phyloP scores from a whole-genome alignment of 2,888 invertebrate species.

The Dolichopus griseipennis region DNA sequence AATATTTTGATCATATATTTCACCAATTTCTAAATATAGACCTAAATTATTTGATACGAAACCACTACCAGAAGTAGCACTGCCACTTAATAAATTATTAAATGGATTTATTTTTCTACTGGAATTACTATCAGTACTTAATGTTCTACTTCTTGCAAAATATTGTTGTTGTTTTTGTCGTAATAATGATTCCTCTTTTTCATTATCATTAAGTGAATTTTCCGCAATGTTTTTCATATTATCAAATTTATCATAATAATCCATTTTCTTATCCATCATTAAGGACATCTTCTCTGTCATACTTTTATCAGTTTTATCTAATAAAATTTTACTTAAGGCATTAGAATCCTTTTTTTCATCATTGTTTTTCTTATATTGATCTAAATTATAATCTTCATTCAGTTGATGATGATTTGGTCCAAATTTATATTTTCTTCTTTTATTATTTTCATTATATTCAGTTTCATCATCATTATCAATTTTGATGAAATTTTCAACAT shows the following conservation, averaged over 20 bases:
- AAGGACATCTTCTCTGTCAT: not conserved
- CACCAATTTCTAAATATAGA: constrained; percentile 32
- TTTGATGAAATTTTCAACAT: not conserved
- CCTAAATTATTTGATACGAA: not conserved
- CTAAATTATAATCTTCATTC: not conserved
- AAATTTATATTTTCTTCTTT: not conserved
- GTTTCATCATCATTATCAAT: not conserved
- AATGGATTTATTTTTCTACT: not conserved
- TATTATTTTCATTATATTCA: not conserved
- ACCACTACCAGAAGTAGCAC: too few relatives aligned
- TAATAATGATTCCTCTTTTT: not conserved
- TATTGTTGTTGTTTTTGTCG: not conserved
- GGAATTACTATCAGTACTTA: not conserved
- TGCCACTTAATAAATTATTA: not conserved
- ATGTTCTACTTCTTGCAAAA: not conserved
- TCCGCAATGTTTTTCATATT: not conserved
- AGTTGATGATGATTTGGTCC: not conserved
- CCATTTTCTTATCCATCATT: constrained; percentile 9
- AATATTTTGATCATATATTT: constrained; percentile 38
- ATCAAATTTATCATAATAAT: constrained; percentile 1
- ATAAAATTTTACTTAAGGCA: not conserved
- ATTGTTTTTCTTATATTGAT: not conserved
- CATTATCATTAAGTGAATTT: not conserved
- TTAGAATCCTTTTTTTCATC: not conserved
- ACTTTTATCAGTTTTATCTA: not conserved